Base-by-base conservation (phyloP, 2,797 vertebrate species). In the Serranus cabrilla region DNA sequence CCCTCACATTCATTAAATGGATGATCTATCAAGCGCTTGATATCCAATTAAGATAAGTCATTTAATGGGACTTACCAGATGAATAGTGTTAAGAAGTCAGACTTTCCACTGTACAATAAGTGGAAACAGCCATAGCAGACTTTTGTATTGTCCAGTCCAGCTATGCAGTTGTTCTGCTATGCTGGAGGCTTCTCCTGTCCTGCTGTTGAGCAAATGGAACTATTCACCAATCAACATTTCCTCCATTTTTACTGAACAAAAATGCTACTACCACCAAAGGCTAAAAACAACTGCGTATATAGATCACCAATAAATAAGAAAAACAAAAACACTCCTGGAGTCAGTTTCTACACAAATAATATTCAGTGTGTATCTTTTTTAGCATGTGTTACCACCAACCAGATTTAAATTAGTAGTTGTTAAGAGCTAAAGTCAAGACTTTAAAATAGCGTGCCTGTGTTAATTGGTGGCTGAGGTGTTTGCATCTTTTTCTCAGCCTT, bases 401-500 rank as follows among this genome's bases (percentile, higher is more conserved):
- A 7, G 50, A 74, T 79, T 46, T 51, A 87, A 86, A 83, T 90
- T 86, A 82, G 82, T 81, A 84, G 76, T 64, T 85, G 82, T 83
- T 92, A 91, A 93, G 81, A 86, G 82, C 58, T 3, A 77, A 83
- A 87, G 81, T 80, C 71, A 51, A 76, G 81, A 81, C 82, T 91
- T 87, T 88, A 76, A 87, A 87, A 89, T 71, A 84, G 55, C 78
- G 84, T 14, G 55, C 45, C 52, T 55, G 54, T 76, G 84, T 73
- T 93, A 93, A 92, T 93, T 91, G 86, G 77, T 78, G 71, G 77
- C 66, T 81, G 54, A 81, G 78, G 71, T 79, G 82, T 82, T 77
- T 71, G 51, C 74, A 76, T 85, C 52, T 79, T 75, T 84, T 79
- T 65, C 34, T 39, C 31, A 77, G 70, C 62, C 49, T 70, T 72